A percentile compares a stretch with the other conserved stretches of the same genome.
phyloP scores from a whole-genome alignment of 1,140 invertebrate species.

The Aleiodes sp. region DNA sequence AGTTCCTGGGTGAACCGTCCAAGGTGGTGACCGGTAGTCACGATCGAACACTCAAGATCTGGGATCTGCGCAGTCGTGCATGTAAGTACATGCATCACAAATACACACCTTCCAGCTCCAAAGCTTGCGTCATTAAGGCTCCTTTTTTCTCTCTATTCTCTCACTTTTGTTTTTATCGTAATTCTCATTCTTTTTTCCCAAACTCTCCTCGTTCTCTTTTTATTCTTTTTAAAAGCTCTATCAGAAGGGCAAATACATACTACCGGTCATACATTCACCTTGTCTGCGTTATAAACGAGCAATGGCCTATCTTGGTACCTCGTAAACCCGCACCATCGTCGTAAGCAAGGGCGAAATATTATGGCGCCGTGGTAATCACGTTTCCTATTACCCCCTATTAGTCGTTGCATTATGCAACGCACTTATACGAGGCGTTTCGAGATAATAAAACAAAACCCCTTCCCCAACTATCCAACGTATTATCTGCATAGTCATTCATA shows the following conservation, averaged over 20 bases:
- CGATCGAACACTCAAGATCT: constrained; percentile 96
- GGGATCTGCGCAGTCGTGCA: constrained; percentile 92
- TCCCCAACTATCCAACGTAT: not conserved
- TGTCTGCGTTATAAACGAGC: constrained; percentile 20
- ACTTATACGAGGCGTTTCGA: constrained; percentile 49
- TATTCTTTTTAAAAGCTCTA: constrained; percentile 13
- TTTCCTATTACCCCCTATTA: constrained; percentile 57
- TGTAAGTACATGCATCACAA: constrained; percentile 75
- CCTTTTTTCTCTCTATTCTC: not conserved
- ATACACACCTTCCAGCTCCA: constrained; percentile 5
- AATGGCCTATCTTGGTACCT: constrained; percentile 15
- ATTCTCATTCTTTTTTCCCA: not conserved
- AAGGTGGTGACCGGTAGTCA: constrained; percentile 94
- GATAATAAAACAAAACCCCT: constrained; percentile 58
- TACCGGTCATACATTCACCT: not conserved
- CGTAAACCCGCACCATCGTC: constrained; percentile 31
- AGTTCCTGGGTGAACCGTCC: constrained; percentile 87
- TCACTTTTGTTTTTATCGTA: not conserved
- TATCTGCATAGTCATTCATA: constrained; percentile 54
- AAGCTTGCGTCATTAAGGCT: not conserved
- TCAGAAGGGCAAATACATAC: constrained; percentile 27
- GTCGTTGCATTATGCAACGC: constrained; percentile 55
- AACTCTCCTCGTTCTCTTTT: not conserved
- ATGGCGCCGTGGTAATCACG: constrained; percentile 49
- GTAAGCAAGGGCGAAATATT: constrained; percentile 41